Percentiles rank a stretch among this genome's conserved stretches.
These are phyloP conservation scores for Zelleria hepariella DNA, from an alignment of 2,888 invertebrate species.

Conservation along the genomic window DNA sequence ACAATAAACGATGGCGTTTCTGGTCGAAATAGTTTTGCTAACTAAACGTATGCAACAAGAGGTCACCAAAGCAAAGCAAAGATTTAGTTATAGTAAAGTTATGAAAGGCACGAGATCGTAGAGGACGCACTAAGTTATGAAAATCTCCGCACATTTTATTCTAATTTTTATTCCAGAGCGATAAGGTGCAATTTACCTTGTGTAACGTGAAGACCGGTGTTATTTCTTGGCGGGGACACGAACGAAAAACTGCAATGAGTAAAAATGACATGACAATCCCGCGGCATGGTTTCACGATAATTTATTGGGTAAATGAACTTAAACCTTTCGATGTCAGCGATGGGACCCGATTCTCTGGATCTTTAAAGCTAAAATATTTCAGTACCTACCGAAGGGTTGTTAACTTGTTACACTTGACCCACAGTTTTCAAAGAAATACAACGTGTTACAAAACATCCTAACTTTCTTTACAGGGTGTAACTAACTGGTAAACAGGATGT, in stretches of 20 bases:
- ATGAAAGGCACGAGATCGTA: not conserved
- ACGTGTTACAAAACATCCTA: no score
- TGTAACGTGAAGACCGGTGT: not conserved
- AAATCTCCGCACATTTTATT: not conserved
- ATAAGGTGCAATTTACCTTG: not conserved
- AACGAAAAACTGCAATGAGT: slow-evolving; percentile 4
- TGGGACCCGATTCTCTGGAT: not conserved
- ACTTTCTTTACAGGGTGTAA: no score
- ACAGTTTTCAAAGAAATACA: no score
- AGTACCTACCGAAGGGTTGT: no score
- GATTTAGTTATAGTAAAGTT: not conserved
- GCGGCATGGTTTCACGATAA: not conserved
- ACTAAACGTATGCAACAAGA: not conserved
- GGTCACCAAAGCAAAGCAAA: not conserved
- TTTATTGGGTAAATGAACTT: not conserved
- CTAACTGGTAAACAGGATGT: no score
- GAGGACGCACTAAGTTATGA: not conserved
- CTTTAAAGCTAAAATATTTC: no score
- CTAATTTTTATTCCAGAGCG: not conserved
- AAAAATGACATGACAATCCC: slow-evolving; percentile 3
- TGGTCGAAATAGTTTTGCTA: not conserved
- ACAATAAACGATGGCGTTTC: not conserved
- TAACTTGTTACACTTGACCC: no score
- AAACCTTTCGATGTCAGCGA: not conserved
- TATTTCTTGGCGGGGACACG: not conserved